Base-by-base conservation (phyloP, 2,113 vertebrate species). In the Protobothrops mucrosquamatus region DNA sequence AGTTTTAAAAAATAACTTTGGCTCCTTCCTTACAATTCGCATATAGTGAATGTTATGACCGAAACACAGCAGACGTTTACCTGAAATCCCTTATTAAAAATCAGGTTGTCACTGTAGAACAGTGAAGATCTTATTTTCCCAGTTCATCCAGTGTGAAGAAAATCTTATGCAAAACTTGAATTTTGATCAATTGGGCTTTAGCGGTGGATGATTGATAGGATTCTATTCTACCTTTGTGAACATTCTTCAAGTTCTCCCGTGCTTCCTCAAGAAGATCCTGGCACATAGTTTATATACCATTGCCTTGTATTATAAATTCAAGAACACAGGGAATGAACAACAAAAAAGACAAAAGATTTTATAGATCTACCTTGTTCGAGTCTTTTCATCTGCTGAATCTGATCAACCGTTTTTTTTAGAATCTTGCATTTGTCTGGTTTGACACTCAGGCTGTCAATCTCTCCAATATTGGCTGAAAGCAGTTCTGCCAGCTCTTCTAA, bases 341-440 rank as follows among this genome's bases (percentile, higher is more conserved):
- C 6, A 34, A 57, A 46, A 81, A 23, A 29, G 39, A 54, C 64
- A 20, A n/a, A 43, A 48, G 29, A 74, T 3, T 11, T 3, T n/a
- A 61, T 10, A 0, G 0, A 85, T 95, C 97, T 96, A 99, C 99
- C 99, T 98, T 98, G 98, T 95, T 99, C 98, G 54, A 98, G 97
- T 94, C 98, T 98, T 95, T 98, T 99, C 97, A 99, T 98, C 97
- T 98, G 98, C 98, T 99, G 99, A 97, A 99, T 99, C 97, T 99
- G 99, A 96, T 99, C 98, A 91, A 99, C 98, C 0, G 98, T 99
- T 96, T 98, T 99, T 93, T 98, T 98, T 26, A 99, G 98, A 96
- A 99, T 99, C 97, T 98, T 99, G 98, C 99, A 99, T 98, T 99
- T 99, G 97, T 99, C 99, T 1, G 99, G 99, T 94, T 99, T 99